Conservation (phyloP, 2,113 vertebrate species). For the Benitochromis conjunctus region DNA sequence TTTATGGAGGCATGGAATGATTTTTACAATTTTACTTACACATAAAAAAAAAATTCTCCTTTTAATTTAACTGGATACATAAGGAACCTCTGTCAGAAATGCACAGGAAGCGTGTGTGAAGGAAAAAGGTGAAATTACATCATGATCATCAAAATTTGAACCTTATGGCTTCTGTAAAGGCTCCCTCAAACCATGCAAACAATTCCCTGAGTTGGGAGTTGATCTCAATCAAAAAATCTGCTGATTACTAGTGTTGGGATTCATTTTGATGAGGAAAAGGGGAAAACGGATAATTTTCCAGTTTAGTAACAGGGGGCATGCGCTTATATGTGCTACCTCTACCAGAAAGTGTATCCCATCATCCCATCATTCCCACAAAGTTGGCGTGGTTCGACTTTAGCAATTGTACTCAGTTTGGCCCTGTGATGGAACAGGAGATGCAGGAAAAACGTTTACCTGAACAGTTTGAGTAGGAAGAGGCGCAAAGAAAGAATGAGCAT, state of each 20-base stretch:
- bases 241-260: conserved; percentile 4
- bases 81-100: background rate
- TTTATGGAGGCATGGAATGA: background rate
- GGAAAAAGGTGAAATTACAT: background rate
- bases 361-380: background rate
- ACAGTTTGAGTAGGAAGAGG: background rate
- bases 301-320: background rate
- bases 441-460: background rate
- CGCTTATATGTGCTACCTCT: background rate
- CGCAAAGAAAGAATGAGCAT: background rate
- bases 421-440: background rate
- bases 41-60: too few relatives aligned
- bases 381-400: background rate
- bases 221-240: background rate
- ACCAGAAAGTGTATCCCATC: background rate
- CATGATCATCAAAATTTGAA: background rate
- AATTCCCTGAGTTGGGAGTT: background rate
- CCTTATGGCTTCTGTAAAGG: background rate
- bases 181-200: background rate
- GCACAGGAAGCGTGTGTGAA: background rate
- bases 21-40: background rate
- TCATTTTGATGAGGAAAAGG: background rate
- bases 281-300: background rate
- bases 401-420: background rate
- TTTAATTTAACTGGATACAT: background rate